Percentiles rank a stretch among this genome's conserved stretches.
Evolutionary conservation across 1,140 invertebrate species (phyloP).

Genomic region (Drosophila chauvacae): DNA sequence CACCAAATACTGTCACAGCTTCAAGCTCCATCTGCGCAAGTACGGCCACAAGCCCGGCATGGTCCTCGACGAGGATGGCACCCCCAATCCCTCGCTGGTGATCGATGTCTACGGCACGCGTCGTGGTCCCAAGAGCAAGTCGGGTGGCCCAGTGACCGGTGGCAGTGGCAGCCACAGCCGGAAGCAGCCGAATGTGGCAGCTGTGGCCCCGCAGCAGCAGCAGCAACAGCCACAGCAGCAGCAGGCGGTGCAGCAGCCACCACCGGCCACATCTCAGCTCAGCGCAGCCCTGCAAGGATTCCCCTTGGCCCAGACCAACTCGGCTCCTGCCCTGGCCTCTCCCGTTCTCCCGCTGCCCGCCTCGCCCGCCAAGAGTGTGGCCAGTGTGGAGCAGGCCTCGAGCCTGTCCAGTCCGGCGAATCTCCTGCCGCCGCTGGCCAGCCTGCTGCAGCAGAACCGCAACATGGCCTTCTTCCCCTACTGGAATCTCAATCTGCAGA

Average conservation of each 20-base stretch:
- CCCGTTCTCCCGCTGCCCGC: slow-evolving; percentile 39
- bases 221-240: slow-evolving; percentile 32
- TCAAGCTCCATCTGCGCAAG: slow-evolving; percentile 98
- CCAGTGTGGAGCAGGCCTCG: slow-evolving; percentile 48
- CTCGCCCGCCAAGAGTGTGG: slow-evolving; percentile 69
- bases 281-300: slow-evolving; percentile 70
- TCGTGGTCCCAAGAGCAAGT: slow-evolving; percentile 92
- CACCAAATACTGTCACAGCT: slow-evolving; percentile 98
- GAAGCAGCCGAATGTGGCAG: slow-evolving; percentile 31
- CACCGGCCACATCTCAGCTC: slow-evolving; percentile 56
- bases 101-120: slow-evolving; percentile 96
- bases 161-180: slow-evolving; percentile 36
- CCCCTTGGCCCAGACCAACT: slow-evolving; percentile 35
- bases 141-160: slow-evolving; percentile 10
- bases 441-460: slow-evolving; percentile 77
- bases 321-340: slow-evolving; percentile 27
- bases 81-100: slow-evolving; percentile 93
- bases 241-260: slow-evolving; percentile 12
- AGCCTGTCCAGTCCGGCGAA: slow-evolving; percentile 52
- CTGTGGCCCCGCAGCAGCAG: slow-evolving; percentile 47
- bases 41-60: slow-evolving; percentile 94
- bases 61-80: slow-evolving; percentile 94
- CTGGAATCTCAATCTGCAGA: slow-evolving; percentile 84
- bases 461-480: slow-evolving; percentile 84
- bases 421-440: slow-evolving; percentile 73